phyloP scores from a whole-genome alignment of 2,113 vertebrate species.

The Pseudorectes ferrugineus region DNA sequence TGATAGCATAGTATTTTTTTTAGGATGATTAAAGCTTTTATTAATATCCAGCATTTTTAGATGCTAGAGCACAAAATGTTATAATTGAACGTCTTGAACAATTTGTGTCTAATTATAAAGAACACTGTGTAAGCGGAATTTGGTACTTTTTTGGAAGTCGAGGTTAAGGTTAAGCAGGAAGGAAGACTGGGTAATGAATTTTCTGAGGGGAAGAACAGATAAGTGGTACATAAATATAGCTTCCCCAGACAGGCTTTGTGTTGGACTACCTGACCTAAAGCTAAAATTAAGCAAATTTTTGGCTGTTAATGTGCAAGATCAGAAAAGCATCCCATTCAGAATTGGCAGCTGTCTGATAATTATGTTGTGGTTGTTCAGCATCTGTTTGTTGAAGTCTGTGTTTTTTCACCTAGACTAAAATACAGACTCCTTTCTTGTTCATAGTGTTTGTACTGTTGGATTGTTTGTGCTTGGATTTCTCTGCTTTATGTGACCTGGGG shows the following conservation, averaged over 20 bases:
- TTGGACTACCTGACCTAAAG: conserved; percentile 17
- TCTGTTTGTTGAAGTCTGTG: neutral
- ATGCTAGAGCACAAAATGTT: neutral
- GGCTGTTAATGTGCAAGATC: neutral
- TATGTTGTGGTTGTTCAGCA: neutral
- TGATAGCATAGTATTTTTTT: neutral
- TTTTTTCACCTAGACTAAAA: neutral
- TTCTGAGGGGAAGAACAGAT: conserved; percentile 21
- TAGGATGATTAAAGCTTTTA: conserved; percentile 8
- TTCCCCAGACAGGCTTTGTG: neutral
- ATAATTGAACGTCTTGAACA: neutral
- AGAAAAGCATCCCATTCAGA: neutral
- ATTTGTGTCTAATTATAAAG: conserved; percentile 30
- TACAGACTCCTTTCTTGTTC: neutral
- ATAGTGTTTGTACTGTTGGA: neutral
- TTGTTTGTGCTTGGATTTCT: neutral
- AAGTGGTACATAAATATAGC: conserved; percentile 12
- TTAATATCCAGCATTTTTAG: conserved; percentile 2
- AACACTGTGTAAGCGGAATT: conserved; percentile 15
- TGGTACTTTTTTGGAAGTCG: neutral
- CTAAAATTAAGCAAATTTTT: conserved; percentile 15
- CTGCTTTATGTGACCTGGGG: neutral
- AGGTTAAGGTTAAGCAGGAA: conserved; percentile 52
- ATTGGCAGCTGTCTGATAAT: neutral
- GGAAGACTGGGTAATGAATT: conserved; percentile 54